Conservation (phyloP, 2,797 vertebrate species). For the Gadopsis marmoratus region DNA sequence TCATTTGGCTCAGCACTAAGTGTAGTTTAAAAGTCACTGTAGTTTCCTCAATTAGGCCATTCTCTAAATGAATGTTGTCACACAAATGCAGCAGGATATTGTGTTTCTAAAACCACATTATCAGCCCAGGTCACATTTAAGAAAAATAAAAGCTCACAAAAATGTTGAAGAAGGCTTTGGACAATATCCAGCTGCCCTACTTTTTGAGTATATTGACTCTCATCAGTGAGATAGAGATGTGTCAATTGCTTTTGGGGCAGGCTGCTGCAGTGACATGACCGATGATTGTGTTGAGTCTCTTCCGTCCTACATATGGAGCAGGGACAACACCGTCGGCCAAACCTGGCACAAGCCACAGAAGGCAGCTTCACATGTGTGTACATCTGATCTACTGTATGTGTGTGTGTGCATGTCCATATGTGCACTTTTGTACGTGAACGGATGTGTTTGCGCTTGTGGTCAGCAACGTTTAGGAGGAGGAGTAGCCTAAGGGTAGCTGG, state of each 20-base stretch:
- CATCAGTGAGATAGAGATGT: slow-evolving; percentile 23
- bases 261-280: slow-evolving; percentile 29
- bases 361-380: slow-evolving; percentile 14
- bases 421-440: not conserved
- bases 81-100: not conserved
- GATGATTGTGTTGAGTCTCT: slow-evolving; percentile 36
- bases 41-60: slow-evolving; percentile 20
- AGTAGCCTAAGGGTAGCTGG: not conserved
- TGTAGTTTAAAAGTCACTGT: slow-evolving; percentile 23
- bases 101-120: not conserved
- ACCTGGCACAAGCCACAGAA: slow-evolving; percentile 45
- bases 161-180: slow-evolving; percentile 9
- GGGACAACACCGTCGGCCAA: slow-evolving; percentile 15
- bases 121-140: not conserved
- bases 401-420: slow-evolving; percentile 8
- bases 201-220: slow-evolving; percentile 25
- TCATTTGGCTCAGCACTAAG: slow-evolving; percentile 23
- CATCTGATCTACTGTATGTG: slow-evolving; percentile 19
- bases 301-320: slow-evolving; percentile 48
- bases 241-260: slow-evolving; percentile 28
- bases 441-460: not conserved
- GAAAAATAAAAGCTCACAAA: not conserved
- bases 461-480: not conserved
- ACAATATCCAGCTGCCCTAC: slow-evolving; percentile 13
- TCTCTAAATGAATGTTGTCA: slow-evolving; percentile 15